These are phyloP conservation scores for Willowsia nigromaculata DNA, from an alignment of 2,888 invertebrate species.

Conservation along the genomic window DNA sequence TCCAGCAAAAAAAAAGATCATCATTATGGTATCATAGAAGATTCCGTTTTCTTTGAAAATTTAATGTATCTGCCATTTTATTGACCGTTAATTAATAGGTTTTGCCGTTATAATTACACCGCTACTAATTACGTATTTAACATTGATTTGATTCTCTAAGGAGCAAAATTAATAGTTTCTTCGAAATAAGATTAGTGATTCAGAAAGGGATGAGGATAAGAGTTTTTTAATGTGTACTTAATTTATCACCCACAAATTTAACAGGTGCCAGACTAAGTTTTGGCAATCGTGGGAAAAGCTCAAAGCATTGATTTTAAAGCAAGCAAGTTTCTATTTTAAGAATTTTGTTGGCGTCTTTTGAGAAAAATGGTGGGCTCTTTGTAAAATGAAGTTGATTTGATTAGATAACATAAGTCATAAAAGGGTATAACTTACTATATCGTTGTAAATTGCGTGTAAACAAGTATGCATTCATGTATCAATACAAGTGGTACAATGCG, in stretches of 20 bases:
- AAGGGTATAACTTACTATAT: not conserved
- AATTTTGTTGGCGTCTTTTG: constrained; percentile 19
- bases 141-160: not conserved
- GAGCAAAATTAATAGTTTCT: not conserved
- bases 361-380: not conserved
- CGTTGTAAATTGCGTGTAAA: not conserved
- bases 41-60: constrained; percentile 4
- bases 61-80: not conserved
- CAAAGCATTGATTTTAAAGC: not conserved
- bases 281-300: not conserved
- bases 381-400: constrained; percentile 16
- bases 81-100: constrained; percentile 25
- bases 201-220: not conserved
- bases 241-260: no score
- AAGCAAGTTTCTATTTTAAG: constrained; percentile 31
- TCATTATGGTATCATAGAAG: not conserved
- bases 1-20: not conserved
- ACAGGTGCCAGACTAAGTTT: not conserved
- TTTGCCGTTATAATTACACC: not conserved
- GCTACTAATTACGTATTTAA: not conserved
- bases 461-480: not conserved
- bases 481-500: not conserved
- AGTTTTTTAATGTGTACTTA: not conserved
- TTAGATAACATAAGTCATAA: constrained; percentile 21
- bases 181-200: not conserved